phyloP scores from a whole-genome alignment of 2,888 invertebrate species.

The Andrena bicolor region DNA sequence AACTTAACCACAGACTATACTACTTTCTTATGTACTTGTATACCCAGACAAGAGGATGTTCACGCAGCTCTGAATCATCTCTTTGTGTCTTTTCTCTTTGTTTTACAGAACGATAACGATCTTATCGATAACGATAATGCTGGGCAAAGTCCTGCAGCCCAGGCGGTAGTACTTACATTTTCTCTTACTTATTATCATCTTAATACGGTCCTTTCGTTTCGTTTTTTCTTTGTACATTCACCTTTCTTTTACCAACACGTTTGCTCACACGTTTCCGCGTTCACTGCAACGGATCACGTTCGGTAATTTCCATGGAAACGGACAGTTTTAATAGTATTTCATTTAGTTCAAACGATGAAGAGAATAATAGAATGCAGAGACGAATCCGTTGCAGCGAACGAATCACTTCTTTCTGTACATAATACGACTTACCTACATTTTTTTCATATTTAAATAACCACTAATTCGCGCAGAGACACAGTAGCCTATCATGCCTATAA shows the following conservation, averaged over 20 bases:
- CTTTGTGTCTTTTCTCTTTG: slow-evolving; percentile 83
- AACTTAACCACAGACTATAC: slow-evolving; percentile 40
- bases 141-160: slow-evolving; percentile 85
- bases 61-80: slow-evolving; percentile 81
- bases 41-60: slow-evolving; percentile 70
- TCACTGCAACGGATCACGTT: slow-evolving; percentile 7
- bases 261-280: slow-evolving; percentile 6
- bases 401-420: slow-evolving; percentile 50
- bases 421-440: slow-evolving; percentile 32
- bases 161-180: slow-evolving; percentile 85
- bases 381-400: slow-evolving; percentile 38
- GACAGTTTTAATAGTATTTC: neutral
- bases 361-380: neutral
- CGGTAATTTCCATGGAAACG: neutral
- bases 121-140: slow-evolving; percentile 85
- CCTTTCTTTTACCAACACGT: slow-evolving; percentile 45
- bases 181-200: slow-evolving; percentile 78
- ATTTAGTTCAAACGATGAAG: neutral
- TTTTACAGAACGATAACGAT: slow-evolving; percentile 85
- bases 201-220: slow-evolving; percentile 61
- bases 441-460: slow-evolving; percentile 22
- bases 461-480: slow-evolving; percentile 45
- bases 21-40: slow-evolving; percentile 43
- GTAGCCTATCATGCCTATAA: slow-evolving; percentile 36
- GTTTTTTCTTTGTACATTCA: slow-evolving; percentile 49